These are phyloP conservation scores for Archocentrus centrarchus DNA, from an alignment of 2,113 vertebrate genomes.

Conservation along the genomic window DNA sequence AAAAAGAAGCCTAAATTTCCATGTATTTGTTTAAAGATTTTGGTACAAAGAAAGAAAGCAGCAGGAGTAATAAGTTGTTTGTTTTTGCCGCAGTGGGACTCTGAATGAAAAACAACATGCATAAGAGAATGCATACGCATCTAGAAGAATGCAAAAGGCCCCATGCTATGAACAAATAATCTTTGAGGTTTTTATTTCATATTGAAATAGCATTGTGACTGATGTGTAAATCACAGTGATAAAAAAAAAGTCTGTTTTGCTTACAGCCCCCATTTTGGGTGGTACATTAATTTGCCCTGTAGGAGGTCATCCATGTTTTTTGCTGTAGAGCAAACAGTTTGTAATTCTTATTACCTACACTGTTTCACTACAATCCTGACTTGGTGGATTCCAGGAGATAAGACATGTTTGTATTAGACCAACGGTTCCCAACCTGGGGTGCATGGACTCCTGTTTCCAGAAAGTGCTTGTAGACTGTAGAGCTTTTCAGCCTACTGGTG, in stretches of 20 bases:
- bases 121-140: conserved; percentile 15
- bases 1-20: conserved; percentile 39
- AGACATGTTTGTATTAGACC: background rate
- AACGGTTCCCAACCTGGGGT: background rate
- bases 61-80: conserved; percentile 59
- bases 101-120: conserved; percentile 36
- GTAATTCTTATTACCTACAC: background rate
- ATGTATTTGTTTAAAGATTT: conserved; percentile 42
- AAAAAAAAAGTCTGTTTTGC: background rate
- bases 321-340: background rate
- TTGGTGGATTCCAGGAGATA: no score
- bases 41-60: conserved; percentile 25
- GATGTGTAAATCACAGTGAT: conserved; percentile 15
- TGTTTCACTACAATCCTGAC: background rate
- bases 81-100: conserved; percentile 55
- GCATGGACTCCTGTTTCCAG: background rate
- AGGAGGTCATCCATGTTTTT: background rate
- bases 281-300: background rate
- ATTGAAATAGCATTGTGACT: conserved; percentile 14
- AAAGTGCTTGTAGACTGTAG: no score
- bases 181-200: conserved; percentile 27
- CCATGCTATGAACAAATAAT: conserved; percentile 34
- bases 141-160: conserved; percentile 25
- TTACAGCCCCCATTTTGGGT: background rate
- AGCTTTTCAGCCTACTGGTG: no score